Evolutionary conservation across 2,113 vertebrate genomes (phyloP).

Genomic region (Cyprinus carpio): DNA sequence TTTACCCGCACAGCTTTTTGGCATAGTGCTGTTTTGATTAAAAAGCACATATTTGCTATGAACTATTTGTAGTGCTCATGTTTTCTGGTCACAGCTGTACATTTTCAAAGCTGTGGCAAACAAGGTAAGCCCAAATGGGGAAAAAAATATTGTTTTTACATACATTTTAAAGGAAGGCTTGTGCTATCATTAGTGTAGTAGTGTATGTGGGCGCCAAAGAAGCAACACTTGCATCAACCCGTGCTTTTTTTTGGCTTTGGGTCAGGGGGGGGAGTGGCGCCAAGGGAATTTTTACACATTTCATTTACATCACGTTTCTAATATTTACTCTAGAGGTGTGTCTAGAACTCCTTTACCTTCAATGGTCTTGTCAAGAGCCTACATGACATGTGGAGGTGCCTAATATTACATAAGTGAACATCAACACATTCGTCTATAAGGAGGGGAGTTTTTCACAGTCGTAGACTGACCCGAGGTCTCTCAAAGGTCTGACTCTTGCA

Average conservation of each 20-base stretch:
- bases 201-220: slow-evolving; percentile 48
- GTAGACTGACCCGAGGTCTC: neutral
- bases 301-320: slow-evolving; percentile 52
- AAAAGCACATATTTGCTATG: slow-evolving; percentile 69
- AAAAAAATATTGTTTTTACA: slow-evolving; percentile 49
- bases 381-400: neutral
- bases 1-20: slow-evolving; percentile 61
- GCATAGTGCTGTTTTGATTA: slow-evolving; percentile 62
- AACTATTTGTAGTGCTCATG: slow-evolving; percentile 67
- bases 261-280: slow-evolving; percentile 47
- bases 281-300: slow-evolving; percentile 51
- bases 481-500: neutral
- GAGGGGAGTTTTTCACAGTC: slow-evolving; percentile 16
- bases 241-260: no score
- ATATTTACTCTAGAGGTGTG: slow-evolving; percentile 50
- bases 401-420: neutral
- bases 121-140: slow-evolving; percentile 63
- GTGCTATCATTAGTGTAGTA: slow-evolving; percentile 55
- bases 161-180: slow-evolving; percentile 60
- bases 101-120: slow-evolving; percentile 67
- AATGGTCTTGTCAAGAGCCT: slow-evolving; percentile 4
- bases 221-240: slow-evolving; percentile 37
- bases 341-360: slow-evolving; percentile 36
- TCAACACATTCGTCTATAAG: slow-evolving; percentile 20
- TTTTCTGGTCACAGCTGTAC: slow-evolving; percentile 52